Evolutionary conservation across 1,140 invertebrate genomes (phyloP), one percentile per base, ranked within the genome.

Genomic region (Sitodiplosis mosellana): DNA sequence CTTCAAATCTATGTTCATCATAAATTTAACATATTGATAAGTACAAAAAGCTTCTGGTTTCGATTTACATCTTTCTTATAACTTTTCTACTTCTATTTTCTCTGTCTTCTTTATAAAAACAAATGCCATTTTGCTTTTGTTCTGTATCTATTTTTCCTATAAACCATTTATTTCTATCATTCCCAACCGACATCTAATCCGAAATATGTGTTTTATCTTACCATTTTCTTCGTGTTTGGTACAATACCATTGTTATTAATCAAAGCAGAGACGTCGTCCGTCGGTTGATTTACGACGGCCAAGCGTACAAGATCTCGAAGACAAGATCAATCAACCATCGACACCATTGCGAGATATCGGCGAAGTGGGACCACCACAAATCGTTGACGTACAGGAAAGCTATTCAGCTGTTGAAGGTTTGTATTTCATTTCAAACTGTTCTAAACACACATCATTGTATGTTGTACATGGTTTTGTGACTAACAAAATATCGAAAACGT

Each of bases 321-420:
- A 88, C 62, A 73, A 77, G 52, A 86, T 91, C 60, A 87, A 92
- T 64, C 85, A 89, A 63, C 83, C 87, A 44, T 90, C 86, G n/a
- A 85, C 86, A 49, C 87, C 89, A 21, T 66, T 93, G 33, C 77
- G 78, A 61, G 71, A 81, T 57, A 67, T 77, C 45, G 87, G 87
- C 48, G 69, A 76, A 57, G 75, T 75, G 52, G 86, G 87, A 51
- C 80, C 87, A 51, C 87, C 89, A 21, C 72, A 75, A 46, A 92
- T 93, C 64, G 79, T 91, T 46, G 86, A 91, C 63, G 80, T 88
- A 6, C 80, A 87, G 65, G 87, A 91, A 62, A 91, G 80, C 54
- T 89, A 91, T 66, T 83, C 83, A 18, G 87, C 84, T 42, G 83
- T 90, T 66, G 90, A 94, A 82, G 87, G 87, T 89, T 33, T 6